Evolutionary conservation across 2,113 vertebrate species (phyloP), one percentile per base, ranked within the genome.

Genomic region (Casuarius casuarius): DNA sequence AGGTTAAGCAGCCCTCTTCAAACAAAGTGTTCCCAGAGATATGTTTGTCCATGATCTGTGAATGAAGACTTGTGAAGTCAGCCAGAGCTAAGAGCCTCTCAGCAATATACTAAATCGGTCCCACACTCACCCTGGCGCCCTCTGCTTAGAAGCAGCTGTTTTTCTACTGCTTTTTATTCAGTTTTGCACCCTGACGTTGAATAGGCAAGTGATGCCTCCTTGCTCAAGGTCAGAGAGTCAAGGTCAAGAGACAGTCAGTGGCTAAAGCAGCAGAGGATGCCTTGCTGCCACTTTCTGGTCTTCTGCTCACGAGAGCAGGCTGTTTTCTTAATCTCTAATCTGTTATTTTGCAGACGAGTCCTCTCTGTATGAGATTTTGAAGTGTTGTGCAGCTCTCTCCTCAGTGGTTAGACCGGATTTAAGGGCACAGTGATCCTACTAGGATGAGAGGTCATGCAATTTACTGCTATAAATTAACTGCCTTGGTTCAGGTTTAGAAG

Each of bases 61-160:
- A 91, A 94, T 94, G 38, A 87, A 95, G 89, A 91, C 87, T 94
- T 85, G 81, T 87, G 82, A 95, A 97, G 82, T 87, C 91, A 97
- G 78, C 84, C 91, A 56, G 84, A 94, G 91, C 84, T 87, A 85
- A 89, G 67, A 94, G 81, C 81, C 97, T 91, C 82, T 80, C 56
- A 95, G 96, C 89, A 81, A 83, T 56, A 51, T 8, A 91, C 63
- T 88, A 94, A 94, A 95, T 92, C 84, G 83, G 84, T 83, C 66
- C 84, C 40, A 28, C 2, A 2, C 70, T 92, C 31, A 35, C 61
- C 73, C 80, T 13, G 4, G 23, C 92, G 79, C 80, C 38, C 26
- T 63, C 44, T 88, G 28, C 88, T 95, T 75, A 70, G 77, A 94
- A 84, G 74, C 94, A 97, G 92, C 49, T 92, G 79, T 48, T 94